Evolutionary conservation across 1,140 invertebrate species (phyloP).

Genomic region (Ostrea denselamellosa): DNA sequence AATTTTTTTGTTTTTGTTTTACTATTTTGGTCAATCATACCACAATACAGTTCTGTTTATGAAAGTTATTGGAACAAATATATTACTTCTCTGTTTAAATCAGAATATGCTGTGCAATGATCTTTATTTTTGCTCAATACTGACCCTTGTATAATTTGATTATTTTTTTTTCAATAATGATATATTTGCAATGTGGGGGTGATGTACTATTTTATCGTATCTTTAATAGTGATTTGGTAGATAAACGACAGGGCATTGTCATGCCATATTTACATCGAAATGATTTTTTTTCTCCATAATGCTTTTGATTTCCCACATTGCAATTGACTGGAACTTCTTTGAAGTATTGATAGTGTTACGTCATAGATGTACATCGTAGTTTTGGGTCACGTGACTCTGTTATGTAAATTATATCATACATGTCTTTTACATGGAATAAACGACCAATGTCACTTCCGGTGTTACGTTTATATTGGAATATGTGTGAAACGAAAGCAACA

Average conservation of each 20-base stretch:
- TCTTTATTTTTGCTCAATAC: not conserved
- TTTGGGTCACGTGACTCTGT: slow-evolving; percentile 8
- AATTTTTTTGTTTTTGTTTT: too few relatives aligned
- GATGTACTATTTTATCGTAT: not conserved
- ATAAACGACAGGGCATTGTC: slow-evolving; percentile 13
- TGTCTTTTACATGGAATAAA: slow-evolving; percentile 36
- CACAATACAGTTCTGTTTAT: not conserved
- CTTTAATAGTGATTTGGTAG: not conserved
- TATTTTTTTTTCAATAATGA: not conserved
- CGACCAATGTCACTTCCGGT: not conserved
- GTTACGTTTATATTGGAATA: not conserved
- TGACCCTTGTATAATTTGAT: not conserved
- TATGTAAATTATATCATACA: slow-evolving; percentile 40
- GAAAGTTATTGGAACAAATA: not conserved
- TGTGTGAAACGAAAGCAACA: too few relatives aligned
- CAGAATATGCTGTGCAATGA: not conserved
- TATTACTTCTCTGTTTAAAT: not conserved
- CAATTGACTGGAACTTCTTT: not conserved
- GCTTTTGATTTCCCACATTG: slow-evolving; percentile 25
- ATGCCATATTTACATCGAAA: slow-evolving; percentile 24
- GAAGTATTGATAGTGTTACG: slow-evolving; percentile 21
- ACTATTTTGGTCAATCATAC: not conserved
- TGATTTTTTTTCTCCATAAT: not conserved
- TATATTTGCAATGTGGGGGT: not conserved
- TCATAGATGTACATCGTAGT: slow-evolving; percentile 29